Conservation (phyloP, 2,888 invertebrate genomes). For the Prionchulus punctatus region DNA sequence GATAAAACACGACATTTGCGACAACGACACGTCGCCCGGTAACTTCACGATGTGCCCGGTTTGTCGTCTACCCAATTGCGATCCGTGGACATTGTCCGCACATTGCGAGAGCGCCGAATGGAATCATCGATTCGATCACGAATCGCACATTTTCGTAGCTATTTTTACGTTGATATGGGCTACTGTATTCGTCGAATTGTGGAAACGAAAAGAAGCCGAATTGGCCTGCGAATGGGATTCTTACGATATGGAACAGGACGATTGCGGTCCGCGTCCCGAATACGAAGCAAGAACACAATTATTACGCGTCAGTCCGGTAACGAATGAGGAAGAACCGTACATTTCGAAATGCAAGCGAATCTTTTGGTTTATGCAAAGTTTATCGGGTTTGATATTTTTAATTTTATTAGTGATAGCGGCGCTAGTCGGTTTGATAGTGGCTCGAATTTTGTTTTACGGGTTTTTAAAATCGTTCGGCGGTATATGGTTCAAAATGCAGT, state of each 20-base stretch:
- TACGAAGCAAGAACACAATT: constrained; percentile 35
- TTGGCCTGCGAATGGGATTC: constrained; percentile 90
- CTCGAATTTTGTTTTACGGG: constrained; percentile 7
- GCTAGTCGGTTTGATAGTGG: constrained; percentile 5
- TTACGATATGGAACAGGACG: constrained; percentile 54
- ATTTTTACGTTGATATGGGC: constrained; percentile 92
- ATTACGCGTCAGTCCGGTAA: constrained; percentile 68
- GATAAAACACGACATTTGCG: neutral
- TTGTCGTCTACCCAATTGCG: neutral
- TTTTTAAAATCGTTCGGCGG: neutral
- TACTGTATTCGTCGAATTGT: constrained; percentile 71
- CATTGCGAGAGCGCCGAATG: neutral
- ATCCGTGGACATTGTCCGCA: neutral
- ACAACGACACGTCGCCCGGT: neutral
- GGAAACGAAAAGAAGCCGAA: constrained; percentile 78
- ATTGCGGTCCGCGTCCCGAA: neutral
- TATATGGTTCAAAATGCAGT: neutral
- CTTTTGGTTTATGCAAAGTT: neutral
- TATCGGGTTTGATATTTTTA: constrained; percentile 5
- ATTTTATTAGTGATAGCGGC: constrained; percentile 8
- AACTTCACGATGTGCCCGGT: constrained; percentile 5
- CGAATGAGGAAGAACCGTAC: constrained; percentile 70
- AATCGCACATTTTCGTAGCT: constrained; percentile 77
- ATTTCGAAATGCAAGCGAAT: constrained; percentile 43
- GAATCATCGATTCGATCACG: constrained; percentile 55